Conservation (phyloP, 2,888 invertebrate species). For the Archips crataeganus region DNA sequence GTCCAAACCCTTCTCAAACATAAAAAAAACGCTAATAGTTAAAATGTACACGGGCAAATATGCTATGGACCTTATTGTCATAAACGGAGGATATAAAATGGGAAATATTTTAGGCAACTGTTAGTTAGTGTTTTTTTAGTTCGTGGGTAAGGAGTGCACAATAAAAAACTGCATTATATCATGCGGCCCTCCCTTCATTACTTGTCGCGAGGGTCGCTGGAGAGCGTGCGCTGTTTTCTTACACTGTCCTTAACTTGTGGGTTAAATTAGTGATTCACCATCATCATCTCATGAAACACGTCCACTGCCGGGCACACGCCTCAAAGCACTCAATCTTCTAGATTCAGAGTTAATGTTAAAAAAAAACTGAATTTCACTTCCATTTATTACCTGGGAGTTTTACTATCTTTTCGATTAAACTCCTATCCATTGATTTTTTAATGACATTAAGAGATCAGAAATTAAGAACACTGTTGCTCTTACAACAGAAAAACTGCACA, state of each 20-base stretch:
- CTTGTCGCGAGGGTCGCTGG: slow-evolving; percentile 71
- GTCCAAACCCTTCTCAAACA: slow-evolving; percentile 78
- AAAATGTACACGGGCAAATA: slow-evolving; percentile 68
- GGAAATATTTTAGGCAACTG: slow-evolving; percentile 62
- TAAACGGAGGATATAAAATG: slow-evolving; percentile 34
- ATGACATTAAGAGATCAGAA: too few species aligned
- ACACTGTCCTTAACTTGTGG: slow-evolving; percentile 47
- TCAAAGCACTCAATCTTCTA: too few species aligned
- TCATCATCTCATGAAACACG: too few species aligned
- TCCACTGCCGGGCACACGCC: too few species aligned
- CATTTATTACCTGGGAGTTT: too few species aligned
- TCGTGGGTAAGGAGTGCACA: slow-evolving; percentile 83
- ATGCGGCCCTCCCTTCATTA: slow-evolving; percentile 82
- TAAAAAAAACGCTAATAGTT: slow-evolving; percentile 81
- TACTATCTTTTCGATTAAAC: too few species aligned
- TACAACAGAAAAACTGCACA: too few species aligned
- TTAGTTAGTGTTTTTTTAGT: slow-evolving; percentile 75
- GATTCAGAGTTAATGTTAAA: background rate
- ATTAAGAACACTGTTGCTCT: too few species aligned
- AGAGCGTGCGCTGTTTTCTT: slow-evolving; percentile 62
- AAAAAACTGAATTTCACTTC: too few species aligned
- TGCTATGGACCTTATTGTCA: slow-evolving; percentile 32
- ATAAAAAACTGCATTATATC: slow-evolving; percentile 86
- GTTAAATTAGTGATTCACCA: slow-evolving; percentile 17
- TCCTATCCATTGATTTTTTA: too few species aligned